A percentile compares a stretch with the other conserved stretches of the same genome.
Evolutionary conservation across 2,113 vertebrate genomes (phyloP).

Genomic region (Cygnus buccinator): DNA sequence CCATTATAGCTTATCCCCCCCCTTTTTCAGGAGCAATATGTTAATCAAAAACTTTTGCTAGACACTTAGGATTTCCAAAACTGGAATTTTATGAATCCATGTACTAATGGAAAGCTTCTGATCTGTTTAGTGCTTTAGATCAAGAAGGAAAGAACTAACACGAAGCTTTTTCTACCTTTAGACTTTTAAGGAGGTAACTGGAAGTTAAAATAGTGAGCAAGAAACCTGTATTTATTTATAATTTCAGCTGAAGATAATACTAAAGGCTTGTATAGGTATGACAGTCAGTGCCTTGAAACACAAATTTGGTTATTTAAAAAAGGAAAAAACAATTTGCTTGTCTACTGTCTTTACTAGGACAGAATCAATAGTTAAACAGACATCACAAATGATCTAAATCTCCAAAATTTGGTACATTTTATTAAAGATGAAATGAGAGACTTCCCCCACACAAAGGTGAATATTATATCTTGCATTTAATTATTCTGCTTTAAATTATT

Average conservation of each 20-base stretch:
- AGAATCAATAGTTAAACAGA: constrained; percentile 46
- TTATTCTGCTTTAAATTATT: constrained; percentile 76
- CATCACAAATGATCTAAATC: background rate
- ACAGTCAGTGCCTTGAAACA: constrained; percentile 1
- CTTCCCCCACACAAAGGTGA: constrained; percentile 71
- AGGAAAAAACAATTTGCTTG: background rate
- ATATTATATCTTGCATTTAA: constrained; percentile 70
- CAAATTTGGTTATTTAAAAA: background rate
- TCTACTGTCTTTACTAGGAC: constrained; percentile 1
- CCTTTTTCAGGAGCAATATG: background rate
- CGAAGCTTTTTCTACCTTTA: background rate
- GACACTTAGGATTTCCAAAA: background rate
- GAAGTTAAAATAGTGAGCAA: background rate
- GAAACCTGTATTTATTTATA: background rate
- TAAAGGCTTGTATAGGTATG: background rate
- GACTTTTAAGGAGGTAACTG: constrained; percentile 7
- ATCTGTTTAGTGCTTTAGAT: background rate
- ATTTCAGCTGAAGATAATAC: background rate
- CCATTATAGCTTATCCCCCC: rapidly evolving
- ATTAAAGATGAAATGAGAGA: constrained; percentile 46
- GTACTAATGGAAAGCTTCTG: background rate
- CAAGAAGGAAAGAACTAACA: background rate
- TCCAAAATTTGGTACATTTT: constrained; percentile 19
- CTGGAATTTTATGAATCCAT: background rate
- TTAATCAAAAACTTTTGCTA: background rate